Conservation (phyloP, 2,113 vertebrate genomes). For the Marcusenius ussheri region DNA sequence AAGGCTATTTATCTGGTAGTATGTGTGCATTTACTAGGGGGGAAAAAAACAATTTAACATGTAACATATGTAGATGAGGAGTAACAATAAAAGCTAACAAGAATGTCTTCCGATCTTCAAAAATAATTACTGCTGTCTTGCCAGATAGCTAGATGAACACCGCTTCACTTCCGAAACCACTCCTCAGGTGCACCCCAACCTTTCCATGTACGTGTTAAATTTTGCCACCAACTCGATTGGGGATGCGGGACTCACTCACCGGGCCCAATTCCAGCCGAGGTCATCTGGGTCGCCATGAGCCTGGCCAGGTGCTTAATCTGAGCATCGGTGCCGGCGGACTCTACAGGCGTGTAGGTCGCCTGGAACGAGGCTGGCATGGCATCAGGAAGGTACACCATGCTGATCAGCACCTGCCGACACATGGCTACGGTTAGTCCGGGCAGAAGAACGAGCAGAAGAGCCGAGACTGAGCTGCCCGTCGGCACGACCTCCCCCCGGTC, state of each 20-base stretch:
- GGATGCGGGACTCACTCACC: slow-evolving; percentile 45
- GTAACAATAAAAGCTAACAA: no score
- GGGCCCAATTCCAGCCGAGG: slow-evolving; percentile 70
- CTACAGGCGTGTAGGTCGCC: slow-evolving; percentile 89
- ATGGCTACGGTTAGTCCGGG: neutral
- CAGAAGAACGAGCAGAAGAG: neutral
- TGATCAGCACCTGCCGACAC: slow-evolving; percentile 80
- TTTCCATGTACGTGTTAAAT: no score
- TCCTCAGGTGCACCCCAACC: no score
- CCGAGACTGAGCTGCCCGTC: neutral
- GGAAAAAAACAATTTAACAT: no score
- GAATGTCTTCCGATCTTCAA: no score
- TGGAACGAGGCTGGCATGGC: slow-evolving; percentile 94
- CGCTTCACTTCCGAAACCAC: no score
- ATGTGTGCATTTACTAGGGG: no score
- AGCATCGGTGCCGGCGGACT: slow-evolving; percentile 86
- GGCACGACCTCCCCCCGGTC: neutral
- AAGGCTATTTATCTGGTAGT: no score
- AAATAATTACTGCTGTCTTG: no score
- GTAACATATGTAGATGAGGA: no score
- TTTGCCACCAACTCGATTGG: no score
- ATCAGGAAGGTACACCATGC: slow-evolving; percentile 95
- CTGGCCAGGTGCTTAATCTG: slow-evolving; percentile 85
- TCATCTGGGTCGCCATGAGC: slow-evolving; percentile 90
- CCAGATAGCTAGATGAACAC: no score